A percentile compares a stretch with the other conserved stretches of the same genome.
phyloP scores from a whole-genome alignment of 2,888 invertebrate species.

The Cephus pulcher region DNA sequence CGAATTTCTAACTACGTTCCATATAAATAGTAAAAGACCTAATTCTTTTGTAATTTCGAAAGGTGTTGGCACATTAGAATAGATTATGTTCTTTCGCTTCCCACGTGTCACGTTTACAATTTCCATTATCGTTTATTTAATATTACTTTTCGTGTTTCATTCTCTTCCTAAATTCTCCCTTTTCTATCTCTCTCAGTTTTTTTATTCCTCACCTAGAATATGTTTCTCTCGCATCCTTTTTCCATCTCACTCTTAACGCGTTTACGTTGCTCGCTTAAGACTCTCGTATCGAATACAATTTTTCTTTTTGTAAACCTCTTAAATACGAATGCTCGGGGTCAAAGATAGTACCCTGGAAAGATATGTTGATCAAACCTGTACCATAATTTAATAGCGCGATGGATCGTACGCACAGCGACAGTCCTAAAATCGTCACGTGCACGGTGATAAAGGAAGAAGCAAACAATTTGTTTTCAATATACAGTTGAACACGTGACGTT shows the following conservation, averaged over 20 bases:
- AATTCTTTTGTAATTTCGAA: slow-evolving; percentile 45
- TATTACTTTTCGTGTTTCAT: no score
- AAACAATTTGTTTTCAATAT: background rate
- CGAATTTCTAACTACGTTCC: slow-evolving; percentile 35
- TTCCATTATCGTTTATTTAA: no score
- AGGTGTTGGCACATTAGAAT: slow-evolving; percentile 62
- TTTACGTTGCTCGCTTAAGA: background rate
- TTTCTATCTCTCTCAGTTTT: slow-evolving; percentile 25
- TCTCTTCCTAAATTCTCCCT: slow-evolving; percentile 20
- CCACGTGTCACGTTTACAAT: background rate
- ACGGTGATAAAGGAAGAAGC: background rate
- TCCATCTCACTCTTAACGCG: background rate
- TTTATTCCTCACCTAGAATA: slow-evolving; percentile 6
- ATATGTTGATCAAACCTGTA: slow-evolving; percentile 56
- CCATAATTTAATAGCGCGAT: slow-evolving; percentile 36
- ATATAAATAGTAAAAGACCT: slow-evolving; percentile 52
- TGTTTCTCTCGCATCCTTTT: background rate
- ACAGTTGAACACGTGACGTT: background rate
- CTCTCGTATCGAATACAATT: background rate
- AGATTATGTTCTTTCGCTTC: slow-evolving; percentile 31
- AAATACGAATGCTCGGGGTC: slow-evolving; percentile 26
- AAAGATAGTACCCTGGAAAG: slow-evolving; percentile 56
- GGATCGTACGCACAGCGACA: background rate
- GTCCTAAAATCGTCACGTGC: background rate
- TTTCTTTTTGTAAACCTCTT: background rate